Base-by-base conservation (phyloP, 2,888 invertebrate genomes). In the Pyralis farinalis region DNA sequence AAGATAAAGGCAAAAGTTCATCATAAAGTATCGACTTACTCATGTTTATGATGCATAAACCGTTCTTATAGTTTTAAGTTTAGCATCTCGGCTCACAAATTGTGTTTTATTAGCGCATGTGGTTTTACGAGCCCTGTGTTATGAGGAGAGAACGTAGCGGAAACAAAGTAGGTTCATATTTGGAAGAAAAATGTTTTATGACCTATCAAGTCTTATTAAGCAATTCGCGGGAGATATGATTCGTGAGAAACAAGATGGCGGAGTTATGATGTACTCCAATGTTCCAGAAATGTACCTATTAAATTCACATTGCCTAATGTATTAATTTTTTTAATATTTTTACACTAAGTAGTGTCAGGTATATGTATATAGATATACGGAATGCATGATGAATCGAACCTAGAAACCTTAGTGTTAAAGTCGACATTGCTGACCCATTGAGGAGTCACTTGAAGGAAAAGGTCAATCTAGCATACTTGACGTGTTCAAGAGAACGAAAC, bases 71-170 rank as follows among this genome's bases (percentile, higher is more conserved):
- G 77, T 79, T 78, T 77, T 72, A 78, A 80, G 72, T 78, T 75
- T 64, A 62, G 62, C 60, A 71, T 76, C 65, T 66, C 63, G 60
- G 63, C 64, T 71, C 74, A 79, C 80, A 80, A 81, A 80, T 77
- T 79, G 76, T 69, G 62, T 81, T 81, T 81, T 81, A 81, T 77
- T 76, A 64, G 64, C 63, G 60, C 71, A 72, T 73, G 71, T 63
- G 58, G 58, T 77, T 16, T 81, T 79, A 81, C 69, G 70, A 67
- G 49, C 53, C 59, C 51, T 61, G 57, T 60, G 62, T 63, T 72
- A 69, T 66, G 62, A 58, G 54, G 44, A 56, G 53, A 47, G 49
- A 55, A 58, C 59, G 53, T 56, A 33, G 27, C 16, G 33, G 62
- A 58, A 58, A 69, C 67, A 59, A 63, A 56, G 60, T 68, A 54